A percentile compares a stretch with the other conserved stretches of the same genome.
phyloP scores from a whole-genome alignment of 2,888 invertebrate species.

The Caenorhabditis sp. region DNA sequence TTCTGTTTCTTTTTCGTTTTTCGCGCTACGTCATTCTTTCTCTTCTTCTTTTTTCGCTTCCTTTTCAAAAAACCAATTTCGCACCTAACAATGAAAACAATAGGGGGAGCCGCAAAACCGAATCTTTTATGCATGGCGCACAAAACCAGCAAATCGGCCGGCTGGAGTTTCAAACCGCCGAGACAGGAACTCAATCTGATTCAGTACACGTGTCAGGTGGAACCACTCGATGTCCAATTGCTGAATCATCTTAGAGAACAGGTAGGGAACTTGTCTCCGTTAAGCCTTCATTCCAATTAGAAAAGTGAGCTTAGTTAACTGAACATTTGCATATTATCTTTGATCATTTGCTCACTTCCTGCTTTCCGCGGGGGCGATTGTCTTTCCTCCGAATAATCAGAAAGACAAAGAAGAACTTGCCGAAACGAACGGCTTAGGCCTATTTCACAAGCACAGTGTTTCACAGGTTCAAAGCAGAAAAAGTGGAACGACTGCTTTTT shows the following conservation, averaged over 20 bases:
- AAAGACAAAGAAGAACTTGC: conserved; percentile 18
- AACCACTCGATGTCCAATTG: conserved; percentile 54
- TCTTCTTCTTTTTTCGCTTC: conserved; percentile 1
- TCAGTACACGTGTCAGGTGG: conserved; percentile 56
- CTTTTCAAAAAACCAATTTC: conserved; percentile 20
- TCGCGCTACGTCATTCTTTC: conserved; percentile 26
- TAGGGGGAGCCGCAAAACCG: conserved; percentile 29
- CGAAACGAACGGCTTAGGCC: conserved; percentile 34
- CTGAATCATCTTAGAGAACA: conserved; percentile 62
- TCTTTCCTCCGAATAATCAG: conserved; percentile 32
- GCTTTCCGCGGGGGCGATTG: conserved; percentile 7
- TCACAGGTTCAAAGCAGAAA: conserved; percentile 27
- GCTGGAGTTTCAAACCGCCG: conserved; percentile 66
- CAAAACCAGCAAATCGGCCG: conserved; percentile 64
- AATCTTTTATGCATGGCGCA: conserved; percentile 61
- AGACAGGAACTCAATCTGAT: conserved; percentile 59
- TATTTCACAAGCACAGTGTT: conserved; percentile 38
- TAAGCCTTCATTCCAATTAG: conserved; percentile 2
- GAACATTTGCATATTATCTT: conserved; percentile 38
- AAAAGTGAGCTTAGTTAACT: conserved; percentile 26
- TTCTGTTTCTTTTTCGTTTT: conserved; percentile 19
- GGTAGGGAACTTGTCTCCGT: conserved; percentile 19
- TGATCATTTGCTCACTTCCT: conserved; percentile 38
- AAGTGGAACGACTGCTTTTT: background rate
- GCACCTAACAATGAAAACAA: conserved; percentile 49